These are phyloP conservation scores for Epirrita christyi DNA, from an alignment of 2,888 invertebrate genomes.

Conservation along the genomic window DNA sequence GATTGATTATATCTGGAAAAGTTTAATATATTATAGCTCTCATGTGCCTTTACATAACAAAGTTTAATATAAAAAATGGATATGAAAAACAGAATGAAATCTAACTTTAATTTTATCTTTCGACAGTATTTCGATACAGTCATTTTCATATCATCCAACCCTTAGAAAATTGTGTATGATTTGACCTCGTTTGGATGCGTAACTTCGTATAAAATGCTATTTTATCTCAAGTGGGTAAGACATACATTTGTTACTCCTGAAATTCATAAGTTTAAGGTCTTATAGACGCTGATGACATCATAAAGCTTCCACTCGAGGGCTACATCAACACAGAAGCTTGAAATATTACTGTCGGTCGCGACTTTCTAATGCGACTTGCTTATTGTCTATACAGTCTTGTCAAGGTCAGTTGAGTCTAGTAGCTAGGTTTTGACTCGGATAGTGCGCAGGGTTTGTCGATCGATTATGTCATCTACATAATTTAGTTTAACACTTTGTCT, in stretches of 20 bases:
- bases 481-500: too few relatives aligned
- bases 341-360: conserved; percentile 8
- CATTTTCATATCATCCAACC: conserved; percentile 1
- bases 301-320: conserved; percentile 30
- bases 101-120: too few relatives aligned
- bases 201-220: conserved; percentile 18
- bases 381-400: too few relatives aligned
- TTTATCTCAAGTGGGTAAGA: conserved; percentile 19
- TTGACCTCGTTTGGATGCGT: conserved; percentile 14
- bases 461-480: too few relatives aligned
- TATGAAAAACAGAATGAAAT: too few relatives aligned
- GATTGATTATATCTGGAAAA: too few relatives aligned
- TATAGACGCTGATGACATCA: conserved; percentile 28
- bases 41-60: too few relatives aligned
- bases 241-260: conserved; percentile 13
- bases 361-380: conserved; percentile 6
- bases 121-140: neutral
- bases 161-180: conserved; percentile 8
- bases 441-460: too few relatives aligned
- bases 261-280: conserved; percentile 22
- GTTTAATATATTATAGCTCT: too few relatives aligned
- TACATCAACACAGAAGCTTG: conserved; percentile 17
- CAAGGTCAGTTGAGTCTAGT: too few relatives aligned
- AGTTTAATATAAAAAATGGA: too few relatives aligned
- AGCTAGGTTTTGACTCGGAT: too few relatives aligned